These are phyloP conservation scores for Argyresthia albistria DNA, from an alignment of 2,888 invertebrate species.

Conservation along the genomic window DNA sequence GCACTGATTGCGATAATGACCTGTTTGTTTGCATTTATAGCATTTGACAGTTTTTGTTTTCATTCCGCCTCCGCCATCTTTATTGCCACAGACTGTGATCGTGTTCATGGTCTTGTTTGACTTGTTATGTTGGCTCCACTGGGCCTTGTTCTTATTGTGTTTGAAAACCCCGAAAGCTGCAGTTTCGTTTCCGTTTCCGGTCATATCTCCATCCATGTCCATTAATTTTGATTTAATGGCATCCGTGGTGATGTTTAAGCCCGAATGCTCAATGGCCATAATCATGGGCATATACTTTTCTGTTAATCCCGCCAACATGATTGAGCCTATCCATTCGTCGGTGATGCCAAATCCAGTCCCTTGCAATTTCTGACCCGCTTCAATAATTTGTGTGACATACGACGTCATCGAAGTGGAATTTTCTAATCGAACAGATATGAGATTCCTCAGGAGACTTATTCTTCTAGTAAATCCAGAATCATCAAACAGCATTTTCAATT, in stretches of 20 bases:
- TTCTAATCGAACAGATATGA: constrained; percentile 1
- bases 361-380: not conserved
- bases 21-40: constrained; percentile 6
- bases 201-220: not conserved
- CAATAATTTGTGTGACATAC: not conserved
- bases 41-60: constrained; percentile 4
- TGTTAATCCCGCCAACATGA: not conserved
- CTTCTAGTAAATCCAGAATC: constrained; percentile 1
- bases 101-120: not conserved
- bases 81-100: not conserved
- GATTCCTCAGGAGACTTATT: not conserved
- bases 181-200: not conserved
- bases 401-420: not conserved
- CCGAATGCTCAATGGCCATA: not conserved
- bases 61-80: not conserved
- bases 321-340: constrained; percentile 2
- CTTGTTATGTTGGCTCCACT: not conserved
- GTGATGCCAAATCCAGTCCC: constrained; percentile 3
- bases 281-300: not conserved
- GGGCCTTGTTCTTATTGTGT: not conserved
- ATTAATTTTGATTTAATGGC: not conserved
- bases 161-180: not conserved
- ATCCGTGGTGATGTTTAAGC: not conserved
- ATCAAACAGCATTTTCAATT: constrained; percentile 1
- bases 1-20: constrained; percentile 10